Evolutionary conservation across 2,888 invertebrate genomes (phyloP).

Genomic region (Sarcophaga variegata): DNA sequence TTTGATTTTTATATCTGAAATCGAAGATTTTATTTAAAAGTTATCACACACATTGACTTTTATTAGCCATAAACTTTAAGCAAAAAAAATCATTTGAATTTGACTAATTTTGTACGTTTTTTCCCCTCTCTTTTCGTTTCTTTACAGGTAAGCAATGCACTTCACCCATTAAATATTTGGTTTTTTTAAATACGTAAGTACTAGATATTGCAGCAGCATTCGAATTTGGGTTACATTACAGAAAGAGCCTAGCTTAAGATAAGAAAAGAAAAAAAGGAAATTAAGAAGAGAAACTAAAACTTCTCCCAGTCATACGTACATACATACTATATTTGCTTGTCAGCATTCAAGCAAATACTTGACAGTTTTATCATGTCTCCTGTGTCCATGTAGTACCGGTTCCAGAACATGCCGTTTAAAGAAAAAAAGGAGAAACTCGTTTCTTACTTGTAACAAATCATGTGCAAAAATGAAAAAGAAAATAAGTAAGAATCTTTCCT

Average conservation of each 20-base stretch:
- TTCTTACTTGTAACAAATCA: constrained; percentile 59
- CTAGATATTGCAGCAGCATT: not conserved
- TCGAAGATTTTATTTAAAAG: too few species aligned
- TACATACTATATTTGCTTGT: not conserved
- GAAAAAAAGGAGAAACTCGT: constrained; percentile 13
- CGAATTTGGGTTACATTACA: constrained; percentile 13
- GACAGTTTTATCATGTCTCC: constrained; percentile 50
- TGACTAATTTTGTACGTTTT: constrained; percentile 5
- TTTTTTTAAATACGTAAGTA: not conserved
- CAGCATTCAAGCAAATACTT: constrained; percentile 9
- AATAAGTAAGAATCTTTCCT: constrained; percentile 48
- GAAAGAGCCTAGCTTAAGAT: not conserved
- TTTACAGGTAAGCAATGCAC: constrained; percentile 46
- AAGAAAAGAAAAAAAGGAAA: not conserved
- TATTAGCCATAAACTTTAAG: too few species aligned
- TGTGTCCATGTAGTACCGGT: constrained; percentile 38
- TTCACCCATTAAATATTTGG: not conserved
- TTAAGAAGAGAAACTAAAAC: not conserved
- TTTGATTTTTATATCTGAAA: too few species aligned
- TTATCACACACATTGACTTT: too few species aligned
- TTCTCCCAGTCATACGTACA: constrained; percentile 26
- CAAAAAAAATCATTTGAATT: not conserved
- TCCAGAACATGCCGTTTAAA: constrained; percentile 9
- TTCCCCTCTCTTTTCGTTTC: not conserved
- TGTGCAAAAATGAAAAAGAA: constrained; percentile 56